Base-by-base conservation (phyloP, 2,113 vertebrate species). In the Epinephelus moara region DNA sequence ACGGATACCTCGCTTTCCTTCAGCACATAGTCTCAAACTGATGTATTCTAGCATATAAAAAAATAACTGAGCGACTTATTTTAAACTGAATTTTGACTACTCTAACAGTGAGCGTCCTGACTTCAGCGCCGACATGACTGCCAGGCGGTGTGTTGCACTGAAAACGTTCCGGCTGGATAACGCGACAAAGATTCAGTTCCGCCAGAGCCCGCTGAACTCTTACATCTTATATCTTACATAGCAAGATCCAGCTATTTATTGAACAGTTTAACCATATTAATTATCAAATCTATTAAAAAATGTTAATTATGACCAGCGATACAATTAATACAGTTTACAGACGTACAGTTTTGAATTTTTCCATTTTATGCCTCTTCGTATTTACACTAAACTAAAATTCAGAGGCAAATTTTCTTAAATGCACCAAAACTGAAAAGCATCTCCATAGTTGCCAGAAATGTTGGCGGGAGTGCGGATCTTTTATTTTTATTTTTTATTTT, bases 81-180 rank as follows among this genome's bases (percentile, higher is more conserved):
- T 74, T 15, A 47, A 21, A 67, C 63, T 47, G 55, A 84, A 62
- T 19, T 73, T 50, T 40, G 56, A 86, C 78, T 78, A 81, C 42
- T 88, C 52, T 9, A 67, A 82, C 81, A 75, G 25, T 42, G 57
- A 19, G 75, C 77, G 70, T 18, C 72, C 63, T 9, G 60, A 88
- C 81, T 86, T 80, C 45, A 9, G 67, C 75, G 50, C 88, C 89
- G 92, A 93, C 92, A 93, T 92, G 81, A 89, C 77, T 93, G 84
- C 76, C 68, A 30, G 62, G 71, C 70, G 25, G 55, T 25, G 92
- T 88, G 92, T 82, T 52, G 70, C 93, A 88, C 27, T 75, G 1
- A 60, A 86, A 88, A 56, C 0, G 68, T 71, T 84, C 90, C 92
- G 92, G 55, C 30, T 49, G 4, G 42, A 86, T 18, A 57, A 49